Evolutionary conservation across 2,888 invertebrate genomes (phyloP), one percentile per base, ranked within the genome.

Genomic region (Timema cristinae): DNA sequence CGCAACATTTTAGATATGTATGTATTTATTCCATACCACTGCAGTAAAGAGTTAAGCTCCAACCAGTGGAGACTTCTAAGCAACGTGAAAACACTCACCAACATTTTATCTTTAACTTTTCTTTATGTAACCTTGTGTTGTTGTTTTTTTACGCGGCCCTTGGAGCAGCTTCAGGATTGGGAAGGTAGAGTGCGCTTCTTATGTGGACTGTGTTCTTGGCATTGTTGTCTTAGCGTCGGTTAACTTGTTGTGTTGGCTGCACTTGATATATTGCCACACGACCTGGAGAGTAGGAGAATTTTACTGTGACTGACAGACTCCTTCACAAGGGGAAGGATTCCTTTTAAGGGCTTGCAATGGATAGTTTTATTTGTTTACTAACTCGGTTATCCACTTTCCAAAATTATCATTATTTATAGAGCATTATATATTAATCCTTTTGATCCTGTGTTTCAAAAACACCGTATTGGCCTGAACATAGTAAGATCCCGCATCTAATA

Each of bases 131-230:
- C 32, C 32, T 32, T 32, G 32, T 32, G 32, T 32, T 32, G 32
- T 32, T 32, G 32, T 73, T 72, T 75, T 70, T 73, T 75, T 75
- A 77, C 77, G 76, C 77, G 79, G 78, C 80, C 79, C 79, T 79
- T 79, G 77, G 78, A 76, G 78, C 84, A 87, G 86, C 84, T 86
- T 87, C 84, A 88, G 86, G 88, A 89, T 90, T 84, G 89, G 90
- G 86, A 90, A 91, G 91, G 91, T 91, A 91, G 89, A 89, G 87
- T 90, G 89, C 86, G 86, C 88, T 67, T 74, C 73, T 54, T 69
- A 67, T 61, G 67, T 70, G 82, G 89, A 90, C 85, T 85, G 89
- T 84, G 85, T 89, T 82, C 85, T 89, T 84, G 89, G 89, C 84
- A 84, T 89, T 79, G 86, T 87, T 81, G 85, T 89, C 76, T 84